A percentile compares a stretch with the other conserved stretches of the same genome.
Conservation (phyloP, 2,797 vertebrate species). For the Sebastes hubbsi region DNA sequence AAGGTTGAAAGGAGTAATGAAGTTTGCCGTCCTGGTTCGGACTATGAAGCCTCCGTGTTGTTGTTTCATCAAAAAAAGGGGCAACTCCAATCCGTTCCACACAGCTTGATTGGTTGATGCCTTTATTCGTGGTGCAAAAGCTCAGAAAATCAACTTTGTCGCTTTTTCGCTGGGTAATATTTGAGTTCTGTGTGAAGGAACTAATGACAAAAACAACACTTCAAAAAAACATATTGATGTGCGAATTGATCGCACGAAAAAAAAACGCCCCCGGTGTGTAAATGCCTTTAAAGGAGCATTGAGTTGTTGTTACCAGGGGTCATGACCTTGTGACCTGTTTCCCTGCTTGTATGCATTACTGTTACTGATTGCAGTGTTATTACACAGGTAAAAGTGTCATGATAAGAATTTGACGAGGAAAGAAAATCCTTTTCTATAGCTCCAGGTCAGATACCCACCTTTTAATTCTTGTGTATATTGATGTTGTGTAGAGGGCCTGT, state of each 20-base stretch:
- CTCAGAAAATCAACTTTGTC: neutral
- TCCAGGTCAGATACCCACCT: constrained; percentile 54
- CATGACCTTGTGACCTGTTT: neutral
- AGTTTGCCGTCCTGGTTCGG: neutral
- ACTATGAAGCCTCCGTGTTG: neutral
- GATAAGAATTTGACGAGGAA: constrained; percentile 30
- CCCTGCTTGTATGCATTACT: constrained; percentile 32
- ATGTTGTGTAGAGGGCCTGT: constrained; percentile 66
- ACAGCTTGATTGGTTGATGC: neutral
- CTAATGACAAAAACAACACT: neutral
- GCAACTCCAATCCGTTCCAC: neutral
- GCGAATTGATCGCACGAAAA: neutral
- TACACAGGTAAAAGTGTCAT: constrained; percentile 56
- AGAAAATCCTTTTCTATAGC: constrained; percentile 44
- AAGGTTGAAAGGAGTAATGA: neutral
- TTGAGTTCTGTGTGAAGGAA: neutral
- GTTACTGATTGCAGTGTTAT: constrained; percentile 71
- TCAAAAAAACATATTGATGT: neutral
- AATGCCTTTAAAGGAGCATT: constrained; percentile 5
- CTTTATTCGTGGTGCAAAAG: neutral
- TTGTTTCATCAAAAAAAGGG: neutral
- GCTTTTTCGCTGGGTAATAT: fast-evolving
- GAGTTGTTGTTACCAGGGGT: neutral
- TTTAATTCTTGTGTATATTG: constrained; percentile 52
- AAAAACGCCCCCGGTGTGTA: neutral